Conservation (phyloP, 2,888 invertebrate species). For the Julus scandinavius region DNA sequence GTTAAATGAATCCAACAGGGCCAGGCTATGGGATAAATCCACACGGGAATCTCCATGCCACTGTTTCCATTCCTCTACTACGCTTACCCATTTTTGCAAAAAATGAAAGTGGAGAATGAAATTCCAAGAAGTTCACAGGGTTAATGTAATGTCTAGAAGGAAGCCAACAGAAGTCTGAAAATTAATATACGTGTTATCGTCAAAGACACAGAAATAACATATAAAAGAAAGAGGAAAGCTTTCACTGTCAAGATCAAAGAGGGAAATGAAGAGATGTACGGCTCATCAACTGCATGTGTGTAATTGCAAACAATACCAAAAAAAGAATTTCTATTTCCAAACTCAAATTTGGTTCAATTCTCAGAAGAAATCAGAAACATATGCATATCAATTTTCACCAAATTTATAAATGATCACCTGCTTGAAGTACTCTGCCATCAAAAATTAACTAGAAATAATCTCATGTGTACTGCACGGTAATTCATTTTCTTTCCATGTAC, state of each 20-base stretch:
- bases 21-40: not conserved
- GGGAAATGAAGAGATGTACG: not conserved
- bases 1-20: constrained; percentile 9
- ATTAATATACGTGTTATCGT: constrained; percentile 48
- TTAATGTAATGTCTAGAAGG: constrained; percentile 55
- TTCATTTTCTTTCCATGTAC: no score
- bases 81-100: constrained; percentile 50
- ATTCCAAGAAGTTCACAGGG: constrained; percentile 55
- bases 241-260: not conserved
- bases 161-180: constrained; percentile 54
- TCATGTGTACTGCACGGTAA: no score
- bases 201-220: constrained; percentile 52
- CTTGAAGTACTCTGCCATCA: no score
- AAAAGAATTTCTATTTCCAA: not conserved
- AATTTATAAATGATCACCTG: not conserved
- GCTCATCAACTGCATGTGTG: not conserved
- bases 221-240: constrained; percentile 31
- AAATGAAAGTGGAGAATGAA: constrained; percentile 52
- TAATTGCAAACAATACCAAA: not conserved
- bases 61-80: constrained; percentile 1
- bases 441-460: no score
- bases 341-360: not conserved
- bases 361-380: not conserved
- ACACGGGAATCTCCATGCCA: constrained; percentile 15
- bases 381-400: not conserved